Conservation (phyloP, 53 echinoderm and acorn worm genomes). For the Holothuria leucospilota region DNA sequence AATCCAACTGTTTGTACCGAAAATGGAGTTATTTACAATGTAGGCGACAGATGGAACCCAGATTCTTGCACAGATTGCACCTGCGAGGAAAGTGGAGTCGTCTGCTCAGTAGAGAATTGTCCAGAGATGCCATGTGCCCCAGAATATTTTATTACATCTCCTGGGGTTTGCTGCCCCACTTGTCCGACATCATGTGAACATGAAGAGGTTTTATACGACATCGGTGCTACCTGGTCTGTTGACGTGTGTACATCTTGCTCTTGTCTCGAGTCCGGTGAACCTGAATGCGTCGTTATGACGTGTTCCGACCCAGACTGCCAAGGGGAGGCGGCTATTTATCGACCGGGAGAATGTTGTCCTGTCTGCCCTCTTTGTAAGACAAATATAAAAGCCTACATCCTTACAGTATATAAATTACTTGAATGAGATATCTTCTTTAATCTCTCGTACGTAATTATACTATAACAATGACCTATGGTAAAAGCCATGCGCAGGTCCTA, state of each 20-base stretch:
- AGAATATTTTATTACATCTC: not conserved
- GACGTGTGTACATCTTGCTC: constrained; percentile 5
- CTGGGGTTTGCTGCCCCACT: constrained; percentile 5
- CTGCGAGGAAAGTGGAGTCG: not conserved
- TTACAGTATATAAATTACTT: too few species aligned
- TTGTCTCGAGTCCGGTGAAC: not conserved
- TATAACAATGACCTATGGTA: too few species aligned
- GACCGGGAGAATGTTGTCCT: not conserved
- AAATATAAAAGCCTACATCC: too few species aligned
- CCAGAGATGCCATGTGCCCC: not conserved
- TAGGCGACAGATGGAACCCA: not conserved
- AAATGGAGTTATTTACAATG: constrained; percentile 4
- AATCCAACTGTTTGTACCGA: not conserved
- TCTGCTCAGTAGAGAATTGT: not conserved
- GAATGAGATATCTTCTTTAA: too few species aligned
- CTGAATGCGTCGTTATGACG: not conserved
- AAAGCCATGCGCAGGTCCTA: too few species aligned
- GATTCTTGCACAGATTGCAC: not conserved
- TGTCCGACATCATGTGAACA: not conserved
- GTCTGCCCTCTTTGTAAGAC: not conserved
- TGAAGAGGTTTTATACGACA: constrained; percentile 18
- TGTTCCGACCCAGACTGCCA: not conserved
- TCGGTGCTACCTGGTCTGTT: not conserved
- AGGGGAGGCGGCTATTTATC: not conserved
- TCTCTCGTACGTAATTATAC: too few species aligned